Conservation (phyloP, 1,140 invertebrate genomes). For the Anastrepha ludens region DNA sequence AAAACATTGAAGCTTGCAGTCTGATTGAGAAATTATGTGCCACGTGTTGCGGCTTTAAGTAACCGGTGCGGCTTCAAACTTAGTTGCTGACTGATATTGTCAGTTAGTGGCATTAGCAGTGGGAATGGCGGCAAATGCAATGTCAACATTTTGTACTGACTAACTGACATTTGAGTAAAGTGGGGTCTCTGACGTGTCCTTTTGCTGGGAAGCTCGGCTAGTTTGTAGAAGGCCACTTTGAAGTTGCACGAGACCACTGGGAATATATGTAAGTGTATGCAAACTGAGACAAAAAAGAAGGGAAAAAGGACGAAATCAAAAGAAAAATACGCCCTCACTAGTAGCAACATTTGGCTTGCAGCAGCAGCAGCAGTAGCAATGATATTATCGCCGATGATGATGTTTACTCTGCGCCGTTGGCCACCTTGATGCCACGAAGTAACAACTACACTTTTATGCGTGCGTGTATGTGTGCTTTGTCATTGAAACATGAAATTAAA, state of each 20-base stretch:
- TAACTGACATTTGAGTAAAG: not conserved
- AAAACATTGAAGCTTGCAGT: not conserved
- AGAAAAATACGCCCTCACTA: not conserved
- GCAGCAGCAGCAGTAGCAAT: not conserved
- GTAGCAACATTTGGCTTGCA: not conserved
- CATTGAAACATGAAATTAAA: constrained; percentile 56
- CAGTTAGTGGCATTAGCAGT: constrained; percentile 12
- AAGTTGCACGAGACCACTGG: constrained; percentile 23
- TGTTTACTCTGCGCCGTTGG: constrained; percentile 42
- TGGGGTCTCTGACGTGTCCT: not conserved
- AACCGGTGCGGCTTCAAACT: not conserved
- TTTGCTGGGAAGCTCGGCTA: not conserved
- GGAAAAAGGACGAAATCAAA: not conserved
- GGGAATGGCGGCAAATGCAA: constrained; percentile 28
- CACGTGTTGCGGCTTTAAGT: constrained; percentile 50
- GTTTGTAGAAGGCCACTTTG: constrained; percentile 10
- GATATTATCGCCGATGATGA: constrained; percentile 44
- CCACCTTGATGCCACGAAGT: constrained; percentile 29
- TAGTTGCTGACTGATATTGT: constrained; percentile 39
- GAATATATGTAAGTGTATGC: not conserved
- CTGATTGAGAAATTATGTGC: constrained; percentile 18
- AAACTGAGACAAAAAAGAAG: not conserved
- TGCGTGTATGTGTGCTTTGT: constrained; percentile 37
- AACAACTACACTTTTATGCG: not conserved
- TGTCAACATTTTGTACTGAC: constrained; percentile 33